phyloP scores from a whole-genome alignment of 2,797 vertebrate species.

The Periparus ater region DNA sequence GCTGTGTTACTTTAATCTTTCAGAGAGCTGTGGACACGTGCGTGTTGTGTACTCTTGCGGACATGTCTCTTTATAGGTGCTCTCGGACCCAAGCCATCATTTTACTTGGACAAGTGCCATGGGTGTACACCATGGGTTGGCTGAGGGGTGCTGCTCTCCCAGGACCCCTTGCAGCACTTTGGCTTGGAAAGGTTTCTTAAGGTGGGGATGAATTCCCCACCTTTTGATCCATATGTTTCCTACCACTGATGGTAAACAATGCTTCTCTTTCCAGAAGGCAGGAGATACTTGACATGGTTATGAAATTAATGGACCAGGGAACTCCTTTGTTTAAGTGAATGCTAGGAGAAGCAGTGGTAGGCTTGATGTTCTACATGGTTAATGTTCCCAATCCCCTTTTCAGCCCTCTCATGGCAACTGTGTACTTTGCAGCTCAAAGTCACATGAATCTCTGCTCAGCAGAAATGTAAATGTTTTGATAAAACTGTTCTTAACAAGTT shows the following conservation, averaged over 20 bases:
- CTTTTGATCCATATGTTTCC: background rate
- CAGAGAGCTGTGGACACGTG: background rate
- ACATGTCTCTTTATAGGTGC: background rate
- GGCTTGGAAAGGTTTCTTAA: background rate
- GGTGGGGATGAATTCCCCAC: background rate
- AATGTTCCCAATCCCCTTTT: conserved; percentile 18
- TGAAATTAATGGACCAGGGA: background rate
- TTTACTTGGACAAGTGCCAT: background rate
- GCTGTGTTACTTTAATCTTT: background rate
- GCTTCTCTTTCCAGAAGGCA: background rate
- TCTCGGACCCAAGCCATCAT: background rate
- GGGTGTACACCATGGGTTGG: background rate
- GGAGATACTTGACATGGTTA: background rate
- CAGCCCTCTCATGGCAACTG: conserved; percentile 44
- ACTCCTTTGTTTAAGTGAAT: conserved; percentile 13
- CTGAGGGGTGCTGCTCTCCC: background rate
- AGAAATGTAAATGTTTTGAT: conserved; percentile 75
- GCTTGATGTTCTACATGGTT: conserved; percentile 34
- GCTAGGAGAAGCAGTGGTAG: background rate
- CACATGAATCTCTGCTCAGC: conserved; percentile 59
- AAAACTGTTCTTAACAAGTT: conserved; percentile 46
- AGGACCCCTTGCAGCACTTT: background rate
- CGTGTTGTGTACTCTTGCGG: background rate
- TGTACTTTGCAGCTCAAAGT: conserved; percentile 52
- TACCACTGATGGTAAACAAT: background rate